These are phyloP conservation scores for Chydorus sphaericus DNA, from an alignment of 2,888 invertebrate genomes.

Conservation along the genomic window DNA sequence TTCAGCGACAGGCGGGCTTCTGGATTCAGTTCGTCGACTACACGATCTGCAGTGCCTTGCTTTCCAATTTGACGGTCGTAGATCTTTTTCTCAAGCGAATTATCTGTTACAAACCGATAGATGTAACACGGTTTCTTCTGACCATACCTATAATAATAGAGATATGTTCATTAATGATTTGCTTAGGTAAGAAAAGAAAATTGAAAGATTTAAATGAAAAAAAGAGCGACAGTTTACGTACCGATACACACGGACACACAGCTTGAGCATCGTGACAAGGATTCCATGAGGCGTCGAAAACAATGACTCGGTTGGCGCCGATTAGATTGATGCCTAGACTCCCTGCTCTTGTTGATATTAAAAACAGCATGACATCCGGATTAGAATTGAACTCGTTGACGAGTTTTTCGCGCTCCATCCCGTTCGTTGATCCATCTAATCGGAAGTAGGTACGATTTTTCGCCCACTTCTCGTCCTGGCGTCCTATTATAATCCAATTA, in stretches of 20 bases:
- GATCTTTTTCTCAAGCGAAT: conserved; percentile 92
- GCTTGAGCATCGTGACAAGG: conserved; percentile 97
- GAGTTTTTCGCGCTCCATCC: conserved; percentile 82
- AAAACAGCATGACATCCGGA: conserved; percentile 69
- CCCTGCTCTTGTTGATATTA: conserved; percentile 92
- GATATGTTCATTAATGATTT: conserved; percentile 7
- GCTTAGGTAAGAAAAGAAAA: not conserved
- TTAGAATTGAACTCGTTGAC: conserved; percentile 93
- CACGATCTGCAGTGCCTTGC: conserved; percentile 94
- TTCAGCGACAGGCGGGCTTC: conserved; percentile 82
- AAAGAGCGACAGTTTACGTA: conserved; percentile 20
- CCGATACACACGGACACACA: conserved; percentile 85
- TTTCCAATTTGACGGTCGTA: conserved; percentile 97
- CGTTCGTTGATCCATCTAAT: conserved; percentile 88
- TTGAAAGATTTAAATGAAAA: not conserved
- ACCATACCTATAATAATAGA: conserved; percentile 50
- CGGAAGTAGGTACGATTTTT: conserved; percentile 78
- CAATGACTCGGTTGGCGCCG: conserved; percentile 92
- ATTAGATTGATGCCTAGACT: conserved; percentile 93
- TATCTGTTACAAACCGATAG: conserved; percentile 91
- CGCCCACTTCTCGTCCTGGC: conserved; percentile 50
- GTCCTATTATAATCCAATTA: conserved; percentile 16
- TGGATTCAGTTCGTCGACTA: conserved; percentile 95
- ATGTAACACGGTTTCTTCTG: conserved; percentile 89
- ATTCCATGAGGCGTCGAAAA: conserved; percentile 98